Evolutionary conservation across 2,888 invertebrate genomes (phyloP).

Genomic region (Heteromyza rotundicornis): DNA sequence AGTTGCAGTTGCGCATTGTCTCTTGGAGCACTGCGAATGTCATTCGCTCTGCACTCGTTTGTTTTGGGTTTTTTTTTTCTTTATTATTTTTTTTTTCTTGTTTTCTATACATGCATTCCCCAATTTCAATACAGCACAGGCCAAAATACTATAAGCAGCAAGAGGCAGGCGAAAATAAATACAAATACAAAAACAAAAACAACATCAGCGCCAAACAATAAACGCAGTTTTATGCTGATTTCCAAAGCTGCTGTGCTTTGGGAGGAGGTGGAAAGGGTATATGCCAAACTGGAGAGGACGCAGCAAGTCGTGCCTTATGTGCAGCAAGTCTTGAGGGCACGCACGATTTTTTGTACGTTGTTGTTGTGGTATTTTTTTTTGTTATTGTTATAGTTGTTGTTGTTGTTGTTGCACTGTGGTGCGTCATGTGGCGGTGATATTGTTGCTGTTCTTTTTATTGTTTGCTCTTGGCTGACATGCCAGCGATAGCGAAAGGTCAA

Average conservation of each 20-base stretch:
- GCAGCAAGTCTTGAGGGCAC: conserved; percentile 47
- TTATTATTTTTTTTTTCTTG: too few relatives aligned
- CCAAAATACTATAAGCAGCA: too few relatives aligned
- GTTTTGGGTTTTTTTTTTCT: too few relatives aligned
- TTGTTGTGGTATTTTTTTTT: conserved; percentile 44
- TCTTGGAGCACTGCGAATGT: conserved; percentile 42
- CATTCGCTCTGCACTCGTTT: conserved; percentile 48
- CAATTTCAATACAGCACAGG: background rate
- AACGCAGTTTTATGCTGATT: too few relatives aligned
- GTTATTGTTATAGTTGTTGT: too few relatives aligned
- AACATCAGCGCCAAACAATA: background rate
- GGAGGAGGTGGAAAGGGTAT: too few relatives aligned
- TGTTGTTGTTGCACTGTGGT: too few relatives aligned
- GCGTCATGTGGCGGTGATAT: conserved; percentile 45
- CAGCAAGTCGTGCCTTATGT: conserved; percentile 51
- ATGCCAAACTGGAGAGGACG: background rate
- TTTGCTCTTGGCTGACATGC: too few relatives aligned
- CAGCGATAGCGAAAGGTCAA: too few relatives aligned
- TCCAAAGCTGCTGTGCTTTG: too few relatives aligned
- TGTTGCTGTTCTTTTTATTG: conserved; percentile 13
- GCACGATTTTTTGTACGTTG: conserved; percentile 43
- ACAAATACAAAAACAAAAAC: background rate
- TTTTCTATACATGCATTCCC: background rate
- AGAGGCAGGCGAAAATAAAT: conserved; percentile 16
- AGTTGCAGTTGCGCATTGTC: conserved; percentile 1